A percentile compares a stretch with the other conserved stretches of the same genome.
These are phyloP conservation scores for Opisthograptis luteolata DNA, from an alignment of 2,888 invertebrate genomes.

Conservation along the genomic window DNA sequence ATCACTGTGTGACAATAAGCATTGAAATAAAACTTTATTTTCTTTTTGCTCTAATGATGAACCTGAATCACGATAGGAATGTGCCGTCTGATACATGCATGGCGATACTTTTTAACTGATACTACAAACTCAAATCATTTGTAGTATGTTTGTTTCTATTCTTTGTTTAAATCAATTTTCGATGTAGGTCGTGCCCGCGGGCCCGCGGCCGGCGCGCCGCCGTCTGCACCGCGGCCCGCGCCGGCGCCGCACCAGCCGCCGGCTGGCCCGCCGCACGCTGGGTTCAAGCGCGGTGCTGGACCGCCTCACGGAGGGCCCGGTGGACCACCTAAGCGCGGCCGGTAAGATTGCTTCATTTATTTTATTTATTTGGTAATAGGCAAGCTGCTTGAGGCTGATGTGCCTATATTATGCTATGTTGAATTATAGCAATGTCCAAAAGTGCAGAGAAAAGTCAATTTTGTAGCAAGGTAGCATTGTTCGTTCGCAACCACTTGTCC, in stretches of 20 bases:
- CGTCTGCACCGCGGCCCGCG: slow-evolving; percentile 48
- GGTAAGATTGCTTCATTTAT: slow-evolving; percentile 56
- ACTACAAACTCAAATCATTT: background rate
- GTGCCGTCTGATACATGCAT: slow-evolving; percentile 82
- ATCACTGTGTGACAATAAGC: too few relatives aligned
- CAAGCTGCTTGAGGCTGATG: too few relatives aligned
- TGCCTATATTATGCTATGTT: too few relatives aligned
- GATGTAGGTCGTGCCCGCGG: slow-evolving; percentile 45
- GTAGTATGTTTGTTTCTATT: background rate
- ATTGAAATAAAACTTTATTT: too few relatives aligned
- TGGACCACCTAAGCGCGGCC: slow-evolving; percentile 73
- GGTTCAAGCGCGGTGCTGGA: slow-evolving; percentile 66
- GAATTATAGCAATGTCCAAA: too few relatives aligned
- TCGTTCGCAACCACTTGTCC: too few relatives aligned
- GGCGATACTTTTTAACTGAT: slow-evolving; percentile 69
- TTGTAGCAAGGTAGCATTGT: too few relatives aligned
- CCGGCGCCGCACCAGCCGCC: slow-evolving; percentile 42
- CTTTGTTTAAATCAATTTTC: background rate
- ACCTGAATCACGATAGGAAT: slow-evolving; percentile 79
- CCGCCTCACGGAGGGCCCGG: slow-evolving; percentile 67
- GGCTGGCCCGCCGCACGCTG: slow-evolving; percentile 47
- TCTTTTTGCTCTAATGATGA: slow-evolving; percentile 64
- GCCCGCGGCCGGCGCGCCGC: slow-evolving; percentile 36
- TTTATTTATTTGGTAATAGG: too few relatives aligned
- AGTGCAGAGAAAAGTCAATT: too few relatives aligned